A percentile compares a stretch with the other conserved stretches of the same genome.
These are phyloP conservation scores for Euplexia lucipara DNA, from an alignment of 2,888 invertebrate genomes.

Conservation along the genomic window DNA sequence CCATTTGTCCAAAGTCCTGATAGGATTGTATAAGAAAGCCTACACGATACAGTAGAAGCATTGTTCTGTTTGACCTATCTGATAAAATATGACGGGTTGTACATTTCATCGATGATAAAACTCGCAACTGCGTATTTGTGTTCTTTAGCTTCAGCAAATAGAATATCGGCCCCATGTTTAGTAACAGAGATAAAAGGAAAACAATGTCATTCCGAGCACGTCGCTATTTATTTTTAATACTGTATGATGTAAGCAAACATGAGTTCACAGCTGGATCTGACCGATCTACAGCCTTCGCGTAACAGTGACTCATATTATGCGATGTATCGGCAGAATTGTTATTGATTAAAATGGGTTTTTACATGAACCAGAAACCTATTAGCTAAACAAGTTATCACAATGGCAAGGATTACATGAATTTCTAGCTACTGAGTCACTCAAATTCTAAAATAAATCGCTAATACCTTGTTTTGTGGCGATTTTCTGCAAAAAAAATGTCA, in stretches of 20 bases:
- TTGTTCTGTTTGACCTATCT: neutral
- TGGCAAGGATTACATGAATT: neutral
- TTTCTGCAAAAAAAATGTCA: neutral
- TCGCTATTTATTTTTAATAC: slow-evolving; percentile 68
- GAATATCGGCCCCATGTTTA: slow-evolving; percentile 55
- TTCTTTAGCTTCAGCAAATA: slow-evolving; percentile 44
- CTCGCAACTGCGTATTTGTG: neutral
- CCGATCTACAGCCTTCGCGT: slow-evolving; percentile 27
- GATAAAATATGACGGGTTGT: neutral
- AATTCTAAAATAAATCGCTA: slow-evolving; percentile 12
- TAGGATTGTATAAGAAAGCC: slow-evolving; percentile 9
- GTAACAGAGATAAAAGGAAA: slow-evolving; percentile 69
- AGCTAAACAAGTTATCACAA: slow-evolving; percentile 10
- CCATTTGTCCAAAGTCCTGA: slow-evolving; percentile 14
- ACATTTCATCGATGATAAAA: slow-evolving; percentile 28
- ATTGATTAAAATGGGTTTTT: slow-evolving; percentile 36
- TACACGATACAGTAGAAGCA: neutral
- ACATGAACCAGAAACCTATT: slow-evolving; percentile 6
- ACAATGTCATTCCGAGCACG: slow-evolving; percentile 64
- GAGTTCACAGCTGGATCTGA: slow-evolving; percentile 53
- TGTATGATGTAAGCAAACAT: slow-evolving; percentile 66
- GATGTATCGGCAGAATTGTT: slow-evolving; percentile 35
- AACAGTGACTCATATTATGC: slow-evolving; percentile 46
- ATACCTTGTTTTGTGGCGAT: neutral
- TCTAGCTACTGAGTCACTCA: slow-evolving; percentile 13